Percentiles rank a stretch among this genome's conserved stretches.
Conservation (phyloP, 2,797 vertebrate species). For the Labeo calbasu region DNA sequence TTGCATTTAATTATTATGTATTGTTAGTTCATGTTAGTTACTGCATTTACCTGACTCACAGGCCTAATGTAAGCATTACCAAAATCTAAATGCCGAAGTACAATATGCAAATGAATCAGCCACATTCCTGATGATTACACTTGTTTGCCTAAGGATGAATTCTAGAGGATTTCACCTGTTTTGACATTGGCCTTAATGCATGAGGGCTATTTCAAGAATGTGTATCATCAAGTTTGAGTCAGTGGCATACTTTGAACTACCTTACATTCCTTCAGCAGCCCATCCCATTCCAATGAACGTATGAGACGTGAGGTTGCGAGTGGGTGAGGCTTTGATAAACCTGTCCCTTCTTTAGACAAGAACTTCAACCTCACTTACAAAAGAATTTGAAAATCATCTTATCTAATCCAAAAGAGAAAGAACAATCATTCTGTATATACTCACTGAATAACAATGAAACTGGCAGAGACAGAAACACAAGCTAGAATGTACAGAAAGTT, state of each 20-base stretch:
- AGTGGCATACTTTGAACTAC: conserved; percentile 56
- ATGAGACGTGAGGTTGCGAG: conserved; percentile 6
- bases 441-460: background rate
- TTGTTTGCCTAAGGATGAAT: background rate
- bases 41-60: background rate
- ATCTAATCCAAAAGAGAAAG: background rate
- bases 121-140: background rate
- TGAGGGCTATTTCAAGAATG: conserved; percentile 12
- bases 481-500: background rate
- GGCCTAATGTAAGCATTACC: background rate
- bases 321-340: conserved; percentile 46
- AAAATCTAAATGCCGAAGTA: background rate
- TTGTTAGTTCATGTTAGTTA: background rate
- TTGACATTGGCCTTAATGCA: background rate
- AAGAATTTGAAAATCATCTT: background rate
- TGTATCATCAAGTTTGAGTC: conserved; percentile 27
- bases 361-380: conserved; percentile 5
- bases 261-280: conserved; percentile 18
- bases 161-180: background rate
- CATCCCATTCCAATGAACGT: conserved; percentile 34
- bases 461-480: background rate
- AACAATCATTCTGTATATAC: background rate
- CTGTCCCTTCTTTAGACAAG: background rate
- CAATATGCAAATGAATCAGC: conserved; percentile 13
- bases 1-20: background rate